Percentiles rank a stretch among this genome's conserved stretches.
These are phyloP conservation scores for Synaphobranchus kaupii DNA, from an alignment of 2,797 vertebrate genomes.

Conservation along the genomic window DNA sequence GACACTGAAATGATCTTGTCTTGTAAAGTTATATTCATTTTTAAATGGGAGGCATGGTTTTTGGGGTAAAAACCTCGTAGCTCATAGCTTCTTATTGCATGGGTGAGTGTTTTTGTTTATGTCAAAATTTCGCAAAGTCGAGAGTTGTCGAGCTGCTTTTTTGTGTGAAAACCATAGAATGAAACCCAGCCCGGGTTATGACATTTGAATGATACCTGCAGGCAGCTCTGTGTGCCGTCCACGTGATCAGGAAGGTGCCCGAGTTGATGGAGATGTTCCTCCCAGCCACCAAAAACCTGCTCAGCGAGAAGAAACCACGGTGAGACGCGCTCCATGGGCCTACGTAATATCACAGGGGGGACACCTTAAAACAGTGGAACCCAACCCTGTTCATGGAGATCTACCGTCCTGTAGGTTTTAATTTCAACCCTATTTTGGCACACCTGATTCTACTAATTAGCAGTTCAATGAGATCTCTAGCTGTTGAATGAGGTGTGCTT, in stretches of 20 bases:
- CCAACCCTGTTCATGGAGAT: too few species aligned
- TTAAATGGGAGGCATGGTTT: background rate
- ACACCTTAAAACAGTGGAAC: too few species aligned
- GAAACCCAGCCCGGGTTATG: too few species aligned
- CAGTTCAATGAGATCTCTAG: too few species aligned
- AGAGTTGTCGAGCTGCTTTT: background rate
- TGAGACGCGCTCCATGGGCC: slow-evolving; percentile 62
- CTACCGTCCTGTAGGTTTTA: too few species aligned
- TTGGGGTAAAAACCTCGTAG: background rate
- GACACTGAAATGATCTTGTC: background rate
- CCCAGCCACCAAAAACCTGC: slow-evolving; percentile 98
- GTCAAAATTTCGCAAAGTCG: background rate
- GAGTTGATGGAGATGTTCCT: slow-evolving; percentile 99
- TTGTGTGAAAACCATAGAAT: background rate
- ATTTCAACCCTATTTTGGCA: too few species aligned
- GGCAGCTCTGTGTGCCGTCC: slow-evolving; percentile 97
- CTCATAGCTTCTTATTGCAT: background rate
- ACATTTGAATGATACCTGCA: slow-evolving; percentile 55
- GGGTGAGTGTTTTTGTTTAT: background rate
- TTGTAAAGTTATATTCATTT: background rate
- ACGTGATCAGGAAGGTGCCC: slow-evolving; percentile 98
- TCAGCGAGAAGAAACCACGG: slow-evolving; percentile 99
- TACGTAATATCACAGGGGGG: background rate
- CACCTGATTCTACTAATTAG: too few species aligned
- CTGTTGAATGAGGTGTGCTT: too few species aligned